A percentile compares a stretch with the other conserved stretches of the same genome.
Conservation (phyloP, 2,113 vertebrate species). For the Phyllostomus hastatus region DNA sequence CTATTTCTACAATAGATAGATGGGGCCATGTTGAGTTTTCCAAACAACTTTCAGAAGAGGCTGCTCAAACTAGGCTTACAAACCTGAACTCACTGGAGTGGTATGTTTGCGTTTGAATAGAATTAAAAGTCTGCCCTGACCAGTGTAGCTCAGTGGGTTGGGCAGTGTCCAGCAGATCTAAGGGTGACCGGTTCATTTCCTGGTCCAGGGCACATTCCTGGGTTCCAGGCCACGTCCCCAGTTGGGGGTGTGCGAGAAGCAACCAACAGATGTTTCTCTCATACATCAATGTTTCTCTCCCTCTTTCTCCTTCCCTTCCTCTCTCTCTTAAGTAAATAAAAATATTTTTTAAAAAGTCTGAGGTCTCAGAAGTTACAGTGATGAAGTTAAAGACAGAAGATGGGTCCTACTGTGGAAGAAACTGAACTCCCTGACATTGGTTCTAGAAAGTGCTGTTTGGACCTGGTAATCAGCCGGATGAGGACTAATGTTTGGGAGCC, state of each 20-base stretch:
- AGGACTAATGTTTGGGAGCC: neutral
- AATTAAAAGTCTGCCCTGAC: neutral
- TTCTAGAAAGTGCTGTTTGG: neutral
- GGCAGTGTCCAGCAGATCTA: too few relatives aligned
- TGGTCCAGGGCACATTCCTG: too few relatives aligned
- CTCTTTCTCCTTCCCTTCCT: too few relatives aligned
- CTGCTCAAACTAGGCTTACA: neutral
- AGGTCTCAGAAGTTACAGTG: neutral
- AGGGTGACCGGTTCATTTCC: too few relatives aligned
- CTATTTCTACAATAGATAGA: neutral
- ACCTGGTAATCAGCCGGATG: neutral
- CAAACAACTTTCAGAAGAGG: neutral
- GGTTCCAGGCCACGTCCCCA: too few relatives aligned
- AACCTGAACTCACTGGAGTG: neutral
- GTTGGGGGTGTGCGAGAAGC: too few relatives aligned
- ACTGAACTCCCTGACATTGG: neutral
- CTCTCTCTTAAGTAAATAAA: too few relatives aligned
- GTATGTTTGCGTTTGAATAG: neutral
- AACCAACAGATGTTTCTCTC: too few relatives aligned
- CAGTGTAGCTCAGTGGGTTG: too few relatives aligned
- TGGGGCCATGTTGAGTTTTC: neutral
- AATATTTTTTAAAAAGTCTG: neutral
- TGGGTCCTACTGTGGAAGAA: neutral
- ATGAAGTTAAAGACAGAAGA: neutral
- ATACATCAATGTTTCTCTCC: too few relatives aligned